Evolutionary conservation across 1,140 invertebrate genomes (phyloP).

Genomic region (Spodoptera litura): DNA sequence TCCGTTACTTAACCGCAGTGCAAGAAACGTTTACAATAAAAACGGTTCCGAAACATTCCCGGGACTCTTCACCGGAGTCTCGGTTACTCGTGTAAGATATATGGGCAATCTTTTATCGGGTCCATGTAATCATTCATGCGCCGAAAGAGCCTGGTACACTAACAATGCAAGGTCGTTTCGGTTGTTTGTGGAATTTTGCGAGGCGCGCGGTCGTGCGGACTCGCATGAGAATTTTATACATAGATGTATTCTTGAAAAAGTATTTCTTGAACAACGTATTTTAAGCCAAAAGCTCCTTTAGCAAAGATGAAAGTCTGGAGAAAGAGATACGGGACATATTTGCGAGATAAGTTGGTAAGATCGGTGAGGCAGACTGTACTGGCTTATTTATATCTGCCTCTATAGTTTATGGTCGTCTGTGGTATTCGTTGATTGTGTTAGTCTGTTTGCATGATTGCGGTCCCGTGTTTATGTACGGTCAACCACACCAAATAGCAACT

Average conservation of each 20-base stretch:
- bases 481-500: slow-evolving; percentile 47
- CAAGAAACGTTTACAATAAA: slow-evolving; percentile 56
- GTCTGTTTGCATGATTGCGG: slow-evolving; percentile 63
- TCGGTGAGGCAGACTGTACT: slow-evolving; percentile 52
- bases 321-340: slow-evolving; percentile 60
- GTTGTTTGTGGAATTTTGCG: slow-evolving; percentile 56
- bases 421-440: slow-evolving; percentile 70
- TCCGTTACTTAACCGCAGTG: slow-evolving; percentile 58
- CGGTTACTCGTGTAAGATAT: slow-evolving; percentile 42
- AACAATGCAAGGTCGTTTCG: slow-evolving; percentile 63
- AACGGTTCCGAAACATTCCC: slow-evolving; percentile 12
- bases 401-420: slow-evolving; percentile 64
- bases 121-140: slow-evolving; percentile 49
- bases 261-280: slow-evolving; percentile 16
- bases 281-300: slow-evolving; percentile 49
- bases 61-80: slow-evolving; percentile 10
- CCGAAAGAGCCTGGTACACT: slow-evolving; percentile 48
- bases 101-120: slow-evolving; percentile 43
- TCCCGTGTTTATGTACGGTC: slow-evolving; percentile 50
- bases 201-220: slow-evolving; percentile 31
- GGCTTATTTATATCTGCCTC: slow-evolving; percentile 71
- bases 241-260: slow-evolving; percentile 18
- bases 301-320: slow-evolving; percentile 55
- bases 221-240: slow-evolving; percentile 34
- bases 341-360: slow-evolving; percentile 68